Evolutionary conservation across 2,888 invertebrate genomes (phyloP), one percentile per base, ranked within the genome.

Genomic region (Calameuta idolon): DNA sequence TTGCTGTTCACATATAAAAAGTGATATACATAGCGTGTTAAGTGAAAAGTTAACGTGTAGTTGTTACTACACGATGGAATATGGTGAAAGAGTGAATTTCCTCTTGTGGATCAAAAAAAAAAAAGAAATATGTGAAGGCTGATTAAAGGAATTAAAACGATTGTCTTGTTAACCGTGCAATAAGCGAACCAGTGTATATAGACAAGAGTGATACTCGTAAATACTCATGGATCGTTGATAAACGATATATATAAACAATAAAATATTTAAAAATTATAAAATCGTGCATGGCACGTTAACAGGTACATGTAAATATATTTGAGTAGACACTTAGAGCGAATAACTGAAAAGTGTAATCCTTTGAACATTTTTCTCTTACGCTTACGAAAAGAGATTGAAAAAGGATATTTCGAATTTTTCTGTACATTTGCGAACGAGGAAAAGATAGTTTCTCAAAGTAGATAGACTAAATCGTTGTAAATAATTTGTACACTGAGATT

Each of bases 1-100:
- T 96, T 89, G 96, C 96, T 91, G 96, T 96, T 91, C 96, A 96
- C 92, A 96, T 96, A 91, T 95, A 92, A 93, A 90, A 77, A 79
- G 55, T 37, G 31, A 40, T 34, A 75, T 34, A 33, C 11, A n/a
- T 79, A 30, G 73, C 76, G 75, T 79, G 73, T 34, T 55, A 55
- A 71, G 71, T 71, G 71, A 15, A n/a, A 31, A 33, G 69, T 40
- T 75, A 55, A 75, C 71, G 77, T 71, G 71, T 75, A 75, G n/a
- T 37, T 35, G 11, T 12, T 35, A 35, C 12, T 35, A 35, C 35
- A 77, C 69, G 55, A 75, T 77, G 77, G 55, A 77, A 77, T 55
- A 55, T 55, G 55, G 55, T 55, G 55, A 55, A 55, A 55, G 23
- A 23, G 55, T 55, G 23, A 55, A 55, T 55, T 55, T 55, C 9